Evolutionary conservation across 1,140 invertebrate genomes (phyloP).

Genomic region (Neodiprion virginianus): DNA sequence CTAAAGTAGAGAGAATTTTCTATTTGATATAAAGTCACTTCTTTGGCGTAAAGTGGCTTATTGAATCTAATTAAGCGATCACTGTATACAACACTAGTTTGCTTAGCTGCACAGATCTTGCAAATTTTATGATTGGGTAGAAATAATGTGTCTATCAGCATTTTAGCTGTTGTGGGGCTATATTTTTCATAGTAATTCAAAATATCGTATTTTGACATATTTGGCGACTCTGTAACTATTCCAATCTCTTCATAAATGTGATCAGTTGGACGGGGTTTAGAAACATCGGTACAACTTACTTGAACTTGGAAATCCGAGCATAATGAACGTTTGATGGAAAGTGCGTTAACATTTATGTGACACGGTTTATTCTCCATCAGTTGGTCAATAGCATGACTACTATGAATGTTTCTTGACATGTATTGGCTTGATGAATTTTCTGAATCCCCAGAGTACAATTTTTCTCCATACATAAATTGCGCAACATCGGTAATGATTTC

Average conservation of each 20-base stretch:
- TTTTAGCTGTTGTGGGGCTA: conserved; percentile 31
- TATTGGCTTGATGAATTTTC: background rate
- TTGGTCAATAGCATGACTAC: background rate
- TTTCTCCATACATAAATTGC: conserved; percentile 12
- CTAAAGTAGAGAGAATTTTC: conserved; percentile 37
- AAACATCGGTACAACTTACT: background rate
- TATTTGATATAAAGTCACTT: conserved; percentile 38
- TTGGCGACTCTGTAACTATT: conserved; percentile 16
- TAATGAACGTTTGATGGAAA: background rate
- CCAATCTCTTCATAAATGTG: conserved; percentile 41
- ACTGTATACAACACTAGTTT: conserved; percentile 48
- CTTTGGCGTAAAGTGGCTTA: conserved; percentile 34
- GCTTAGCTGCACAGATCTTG: conserved; percentile 26
- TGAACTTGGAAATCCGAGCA: background rate
- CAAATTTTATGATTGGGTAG: conserved; percentile 32
- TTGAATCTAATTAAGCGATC: conserved; percentile 48
- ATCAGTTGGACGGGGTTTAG: conserved; percentile 17
- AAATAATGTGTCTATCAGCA: conserved; percentile 31
- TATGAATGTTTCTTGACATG: background rate
- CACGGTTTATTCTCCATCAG: background rate
- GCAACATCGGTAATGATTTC: background rate
- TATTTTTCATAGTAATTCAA: conserved; percentile 39
- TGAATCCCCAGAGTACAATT: background rate
- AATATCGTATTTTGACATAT: conserved; percentile 29
- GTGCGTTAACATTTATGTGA: background rate